phyloP scores from a whole-genome alignment of 2,888 invertebrate genomes.

The Dicycla oo region DNA sequence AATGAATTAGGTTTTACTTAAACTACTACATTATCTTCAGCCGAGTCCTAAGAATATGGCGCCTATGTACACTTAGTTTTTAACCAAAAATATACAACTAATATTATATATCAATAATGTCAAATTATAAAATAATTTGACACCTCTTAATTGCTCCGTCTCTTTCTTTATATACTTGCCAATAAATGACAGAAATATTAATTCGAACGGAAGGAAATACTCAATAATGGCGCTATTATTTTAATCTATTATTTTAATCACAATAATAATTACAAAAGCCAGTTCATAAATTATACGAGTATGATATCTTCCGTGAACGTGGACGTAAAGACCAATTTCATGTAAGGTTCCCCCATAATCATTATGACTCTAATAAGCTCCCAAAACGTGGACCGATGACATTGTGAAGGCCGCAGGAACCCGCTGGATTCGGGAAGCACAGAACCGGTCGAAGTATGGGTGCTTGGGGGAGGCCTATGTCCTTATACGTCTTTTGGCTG shows the following conservation, averaged over 20 bases:
- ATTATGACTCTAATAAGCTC: conserved; percentile 30
- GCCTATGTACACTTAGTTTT: background rate
- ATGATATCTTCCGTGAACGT: background rate
- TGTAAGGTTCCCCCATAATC: conserved; percentile 7
- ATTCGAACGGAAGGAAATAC: background rate
- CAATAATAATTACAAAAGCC: conserved; percentile 22
- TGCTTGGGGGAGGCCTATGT: too few species aligned
- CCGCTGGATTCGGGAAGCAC: too few species aligned
- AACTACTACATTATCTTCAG: background rate
- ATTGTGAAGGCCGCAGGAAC: too few species aligned
- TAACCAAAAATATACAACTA: background rate
- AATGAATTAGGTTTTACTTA: background rate
- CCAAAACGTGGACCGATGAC: too few species aligned
- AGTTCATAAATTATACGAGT: conserved; percentile 23
- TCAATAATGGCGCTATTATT: background rate
- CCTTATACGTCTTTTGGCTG: too few species aligned
- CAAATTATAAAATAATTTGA: background rate
- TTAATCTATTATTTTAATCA: conserved; percentile 26
- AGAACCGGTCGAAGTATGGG: too few species aligned
- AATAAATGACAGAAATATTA: background rate
- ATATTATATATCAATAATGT: background rate
- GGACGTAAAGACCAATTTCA: conserved; percentile 21
- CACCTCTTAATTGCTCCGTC: background rate
- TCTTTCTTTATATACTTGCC: background rate
- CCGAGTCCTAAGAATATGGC: background rate